Percentiles rank a stretch among this genome's conserved stretches.
phyloP scores from a whole-genome alignment of 2,888 invertebrate species.

The Idaea straminata region DNA sequence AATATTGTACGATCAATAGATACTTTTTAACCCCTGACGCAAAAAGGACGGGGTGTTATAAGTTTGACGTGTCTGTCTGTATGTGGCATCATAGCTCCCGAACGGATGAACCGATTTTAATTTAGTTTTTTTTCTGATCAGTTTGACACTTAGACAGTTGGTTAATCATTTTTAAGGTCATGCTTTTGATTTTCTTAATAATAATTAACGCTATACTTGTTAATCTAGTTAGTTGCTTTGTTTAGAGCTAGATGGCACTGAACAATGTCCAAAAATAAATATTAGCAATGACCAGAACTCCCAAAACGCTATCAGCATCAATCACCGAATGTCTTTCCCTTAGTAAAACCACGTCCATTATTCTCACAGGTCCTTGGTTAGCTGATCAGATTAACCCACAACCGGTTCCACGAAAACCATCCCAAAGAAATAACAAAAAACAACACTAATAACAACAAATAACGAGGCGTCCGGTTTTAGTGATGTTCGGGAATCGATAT shows the following conservation, averaged over 20 bases:
- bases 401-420: constrained; percentile 74
- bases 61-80: no score
- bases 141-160: no score
- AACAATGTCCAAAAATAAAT: background rate
- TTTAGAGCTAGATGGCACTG: background rate
- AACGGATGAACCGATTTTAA: no score
- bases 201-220: no score
- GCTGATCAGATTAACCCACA: constrained; percentile 70
- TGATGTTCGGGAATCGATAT: constrained; percentile 46
- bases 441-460: constrained; percentile 79
- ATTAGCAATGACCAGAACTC: background rate
- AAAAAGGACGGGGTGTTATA: no score
- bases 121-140: no score
- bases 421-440: constrained; percentile 66
- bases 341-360: constrained; percentile 5
- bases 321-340: background rate
- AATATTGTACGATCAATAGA: no score
- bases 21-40: no score
- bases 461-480: constrained; percentile 62
- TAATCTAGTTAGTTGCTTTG: background rate
- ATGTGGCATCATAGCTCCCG: no score
- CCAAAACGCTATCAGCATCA: background rate
- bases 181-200: no score
- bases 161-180: no score
- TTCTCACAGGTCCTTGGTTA: constrained; percentile 57